Evolutionary conservation across 2,797 vertebrate species (phyloP).

Genomic region (Characodon lateralis): DNA sequence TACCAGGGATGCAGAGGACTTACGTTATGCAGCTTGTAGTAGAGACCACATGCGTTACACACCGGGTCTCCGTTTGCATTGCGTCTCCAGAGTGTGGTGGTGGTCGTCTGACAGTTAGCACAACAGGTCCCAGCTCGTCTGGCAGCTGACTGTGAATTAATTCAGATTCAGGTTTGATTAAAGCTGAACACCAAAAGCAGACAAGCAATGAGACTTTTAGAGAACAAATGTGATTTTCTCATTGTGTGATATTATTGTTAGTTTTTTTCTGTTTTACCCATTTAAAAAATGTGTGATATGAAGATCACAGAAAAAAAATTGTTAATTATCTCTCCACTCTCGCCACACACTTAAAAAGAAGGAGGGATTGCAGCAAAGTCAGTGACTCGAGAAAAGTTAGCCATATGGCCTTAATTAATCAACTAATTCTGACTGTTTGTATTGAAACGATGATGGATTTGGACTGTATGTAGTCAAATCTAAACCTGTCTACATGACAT

Average conservation of each 20-base stretch:
- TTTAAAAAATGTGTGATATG: no score
- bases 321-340: no score
- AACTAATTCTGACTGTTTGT: neutral
- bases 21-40: slow-evolving; percentile 99
- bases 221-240: neutral
- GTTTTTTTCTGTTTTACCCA: neutral
- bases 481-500: neutral
- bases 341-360: neutral
- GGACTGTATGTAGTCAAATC: neutral
- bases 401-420: neutral
- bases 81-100: slow-evolving; percentile 97
- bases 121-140: slow-evolving; percentile 97
- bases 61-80: slow-evolving; percentile 97
- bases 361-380: neutral
- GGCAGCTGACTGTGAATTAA: slow-evolving; percentile 88
- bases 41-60: slow-evolving; percentile 98
- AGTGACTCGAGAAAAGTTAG: neutral
- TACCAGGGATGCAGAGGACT: slow-evolving; percentile 62
- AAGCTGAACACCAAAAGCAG: slow-evolving; percentile 2
- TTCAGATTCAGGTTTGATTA: slow-evolving; percentile 26
- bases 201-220: neutral
- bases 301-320: neutral
- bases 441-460: neutral
- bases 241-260: neutral
- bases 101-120: slow-evolving; percentile 97